Base-by-base conservation (phyloP, 2,888 invertebrate genomes). In the Alsophila aescularia region DNA sequence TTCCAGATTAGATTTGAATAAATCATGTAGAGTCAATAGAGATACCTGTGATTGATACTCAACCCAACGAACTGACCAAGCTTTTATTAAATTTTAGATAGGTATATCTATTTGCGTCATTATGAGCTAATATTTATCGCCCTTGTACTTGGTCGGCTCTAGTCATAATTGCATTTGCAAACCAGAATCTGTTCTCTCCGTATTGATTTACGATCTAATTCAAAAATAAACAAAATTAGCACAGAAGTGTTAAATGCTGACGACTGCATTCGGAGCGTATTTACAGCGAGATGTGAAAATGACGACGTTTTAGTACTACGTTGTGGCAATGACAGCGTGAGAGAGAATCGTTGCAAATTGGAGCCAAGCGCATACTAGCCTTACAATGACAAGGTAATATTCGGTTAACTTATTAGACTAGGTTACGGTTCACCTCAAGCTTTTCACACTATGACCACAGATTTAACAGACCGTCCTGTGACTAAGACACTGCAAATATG, bases 211-310 rank as follows among this genome's bases (percentile, higher is more conserved):
- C 50, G 37, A 53, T 44, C 31, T 36, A 29, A 40, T 56, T 29
- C 51, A 61, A 58, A 59, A 53, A 36, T 49, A 18, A 21, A 35
- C 27, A 14, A 49, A 32, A 54, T 64, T 64, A 60, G 53, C 60
- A 57, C 39, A 39, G 52, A 16, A 34, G 24, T 37, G 60, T 42
- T 54, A 58, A 62, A 54, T 36, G 44, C 18, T 43, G 32, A 43
- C 32, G 31, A 29, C 24, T 24, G 24, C 7, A 8, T 24, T 18
- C 5, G 24, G 7, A 24, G 24, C 24, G 24, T 24, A n/a, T n/a
- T n/a, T n/a, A 24, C 24, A 5, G 3, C 4, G 24, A 6, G 24
- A n/a, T n/a, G n/a, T n/a, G n/a, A n/a, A n/a, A n/a, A n/a, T n/a
- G n/a, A n/a, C 24, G 24, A 24, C 5, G 24, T 10, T n/a, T 37